phyloP scores from a whole-genome alignment of 2,888 invertebrate genomes.

The Frankliniella intonsa region DNA sequence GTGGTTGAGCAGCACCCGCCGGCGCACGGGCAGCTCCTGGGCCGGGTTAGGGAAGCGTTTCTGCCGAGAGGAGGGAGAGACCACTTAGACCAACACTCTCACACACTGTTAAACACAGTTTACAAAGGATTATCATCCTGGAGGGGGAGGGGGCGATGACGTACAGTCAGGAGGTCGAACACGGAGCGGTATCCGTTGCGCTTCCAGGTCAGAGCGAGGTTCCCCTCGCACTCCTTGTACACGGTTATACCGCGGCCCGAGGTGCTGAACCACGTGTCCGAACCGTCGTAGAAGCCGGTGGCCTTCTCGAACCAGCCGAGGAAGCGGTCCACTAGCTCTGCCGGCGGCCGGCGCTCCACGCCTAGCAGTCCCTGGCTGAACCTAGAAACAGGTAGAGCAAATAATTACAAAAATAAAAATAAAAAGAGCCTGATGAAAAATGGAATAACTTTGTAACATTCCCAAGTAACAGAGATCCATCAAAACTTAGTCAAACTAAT shows the following conservation, averaged over 20 bases:
- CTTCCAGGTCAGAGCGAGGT: constrained; percentile 66
- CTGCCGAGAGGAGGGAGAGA: constrained; percentile 31
- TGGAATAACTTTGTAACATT: too few relatives aligned
- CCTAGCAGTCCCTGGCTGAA: neutral
- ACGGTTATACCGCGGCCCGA: constrained; percentile 59
- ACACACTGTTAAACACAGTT: too few relatives aligned
- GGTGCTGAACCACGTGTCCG: constrained; percentile 60
- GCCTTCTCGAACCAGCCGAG: constrained; percentile 56
- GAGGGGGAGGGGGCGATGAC: constrained; percentile 33
- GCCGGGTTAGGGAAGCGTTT: constrained; percentile 34
- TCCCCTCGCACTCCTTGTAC: constrained; percentile 64
- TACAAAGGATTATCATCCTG: too few relatives aligned
- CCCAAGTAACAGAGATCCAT: too few relatives aligned
- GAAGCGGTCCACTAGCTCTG: constrained; percentile 47
- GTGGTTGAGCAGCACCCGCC: constrained; percentile 33
- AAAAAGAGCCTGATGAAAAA: neutral
- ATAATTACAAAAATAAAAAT: too few relatives aligned
- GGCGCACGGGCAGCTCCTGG: constrained; percentile 33
- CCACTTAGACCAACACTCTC: too few relatives aligned
- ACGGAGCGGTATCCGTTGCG: constrained; percentile 62
- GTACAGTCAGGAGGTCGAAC: constrained; percentile 62
- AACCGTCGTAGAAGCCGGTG: constrained; percentile 52
- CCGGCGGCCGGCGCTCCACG: constrained; percentile 11
- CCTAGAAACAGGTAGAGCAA: neutral
- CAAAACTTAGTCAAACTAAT: too few relatives aligned